phyloP scores from a whole-genome alignment of 2,888 invertebrate genomes.

The Eudemis profundana region DNA sequence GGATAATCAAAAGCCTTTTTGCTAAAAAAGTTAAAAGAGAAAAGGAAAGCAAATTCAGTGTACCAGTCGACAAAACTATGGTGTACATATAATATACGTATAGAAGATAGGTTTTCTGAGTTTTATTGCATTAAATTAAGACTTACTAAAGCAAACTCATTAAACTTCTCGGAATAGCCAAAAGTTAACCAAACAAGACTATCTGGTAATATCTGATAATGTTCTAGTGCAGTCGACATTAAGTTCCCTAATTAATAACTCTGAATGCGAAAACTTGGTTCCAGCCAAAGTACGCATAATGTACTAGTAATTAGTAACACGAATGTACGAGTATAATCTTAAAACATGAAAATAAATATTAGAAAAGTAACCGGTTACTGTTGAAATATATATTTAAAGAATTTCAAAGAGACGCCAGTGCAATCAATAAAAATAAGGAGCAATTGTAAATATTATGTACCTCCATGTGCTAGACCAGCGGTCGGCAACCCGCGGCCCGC shows the following conservation, averaged over 20 bases:
- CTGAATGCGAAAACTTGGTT: constrained; percentile 50
- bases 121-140: constrained; percentile 19
- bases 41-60: background rate
- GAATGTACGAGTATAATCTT: background rate
- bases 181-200: constrained; percentile 59
- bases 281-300: constrained; percentile 22
- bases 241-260: constrained; percentile 56
- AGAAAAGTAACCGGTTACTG: background rate
- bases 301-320: constrained; percentile 14
- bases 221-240: constrained; percentile 32
- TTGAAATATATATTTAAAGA: too few relatives aligned
- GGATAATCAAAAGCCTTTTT: too few relatives aligned
- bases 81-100: too few relatives aligned
- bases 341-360: background rate
- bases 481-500: too few relatives aligned
- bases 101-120: background rate
- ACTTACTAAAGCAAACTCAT: constrained; percentile 15
- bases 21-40: background rate
- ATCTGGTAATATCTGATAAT: constrained; percentile 51
- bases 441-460: too few relatives aligned
- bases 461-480: too few relatives aligned
- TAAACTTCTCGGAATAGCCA: constrained; percentile 46
- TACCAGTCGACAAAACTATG: too few relatives aligned
- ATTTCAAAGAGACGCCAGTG: too few relatives aligned
- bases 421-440: too few relatives aligned